These are phyloP conservation scores for Ceratoteleas bidentatus DNA, from an alignment of 1,140 invertebrate species.

Conservation along the genomic window DNA sequence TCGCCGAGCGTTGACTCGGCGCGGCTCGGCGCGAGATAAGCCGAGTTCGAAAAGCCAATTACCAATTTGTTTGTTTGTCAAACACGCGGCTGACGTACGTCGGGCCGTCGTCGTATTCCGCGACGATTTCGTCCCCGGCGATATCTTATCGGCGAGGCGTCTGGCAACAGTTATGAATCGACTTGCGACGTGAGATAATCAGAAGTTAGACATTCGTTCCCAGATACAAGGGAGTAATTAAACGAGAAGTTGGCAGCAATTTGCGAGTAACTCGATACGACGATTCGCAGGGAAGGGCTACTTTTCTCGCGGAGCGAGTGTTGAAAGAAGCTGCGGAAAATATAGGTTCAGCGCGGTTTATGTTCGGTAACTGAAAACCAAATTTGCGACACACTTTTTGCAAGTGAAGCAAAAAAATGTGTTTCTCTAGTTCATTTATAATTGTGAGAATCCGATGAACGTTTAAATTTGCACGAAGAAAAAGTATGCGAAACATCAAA, in stretches of 20 bases:
- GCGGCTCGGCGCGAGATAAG: not conserved
- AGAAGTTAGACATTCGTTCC: conserved; percentile 27
- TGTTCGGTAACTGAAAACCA: no score
- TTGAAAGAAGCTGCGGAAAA: no score
- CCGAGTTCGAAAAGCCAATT: not conserved
- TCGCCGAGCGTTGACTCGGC: not conserved
- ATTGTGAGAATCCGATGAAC: no score
- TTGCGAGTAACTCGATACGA: conserved; percentile 13
- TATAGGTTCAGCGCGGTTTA: no score
- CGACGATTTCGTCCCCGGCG: conserved; percentile 4
- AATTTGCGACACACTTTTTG: no score
- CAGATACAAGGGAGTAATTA: conserved; percentile 30
- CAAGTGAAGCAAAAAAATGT: no score
- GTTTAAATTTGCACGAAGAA: no score
- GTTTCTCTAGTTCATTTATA: no score
- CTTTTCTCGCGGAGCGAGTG: not conserved
- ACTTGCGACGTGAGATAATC: conserved; percentile 37
- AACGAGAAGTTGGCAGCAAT: conserved; percentile 27
- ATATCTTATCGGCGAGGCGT: conserved; percentile 15
- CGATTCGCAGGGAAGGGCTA: not conserved
- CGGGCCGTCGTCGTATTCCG: not conserved
- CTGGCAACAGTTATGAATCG: conserved; percentile 32
- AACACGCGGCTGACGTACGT: not conserved
- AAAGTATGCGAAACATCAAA: no score
- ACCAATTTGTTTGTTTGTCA: conserved; percentile 6